These are phyloP conservation scores for Choloepus hoffmanni DNA, from an alignment of 2,113 vertebrate species.

Conservation along the genomic window DNA sequence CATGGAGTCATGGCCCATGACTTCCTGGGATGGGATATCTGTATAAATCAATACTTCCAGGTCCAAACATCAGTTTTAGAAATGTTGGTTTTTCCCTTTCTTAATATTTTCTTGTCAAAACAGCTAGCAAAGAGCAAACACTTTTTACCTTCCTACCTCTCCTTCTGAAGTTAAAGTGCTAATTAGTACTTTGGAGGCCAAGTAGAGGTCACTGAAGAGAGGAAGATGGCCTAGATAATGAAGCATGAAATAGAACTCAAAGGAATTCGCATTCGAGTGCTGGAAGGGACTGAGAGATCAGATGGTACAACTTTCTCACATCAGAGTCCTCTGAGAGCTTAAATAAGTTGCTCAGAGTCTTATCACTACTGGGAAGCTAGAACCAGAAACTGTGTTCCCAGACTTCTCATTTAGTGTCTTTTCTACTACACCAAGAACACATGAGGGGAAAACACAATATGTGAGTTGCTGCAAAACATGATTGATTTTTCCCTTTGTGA, in stretches of 20 bases:
- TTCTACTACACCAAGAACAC: background rate
- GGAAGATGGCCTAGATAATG: constrained; percentile 24
- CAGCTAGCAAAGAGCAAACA: background rate
- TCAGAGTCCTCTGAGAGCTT: constrained; percentile 25
- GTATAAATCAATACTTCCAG: background rate
- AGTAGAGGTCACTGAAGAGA: constrained; percentile 40
- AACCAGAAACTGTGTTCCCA: background rate
- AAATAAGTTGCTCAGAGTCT: background rate
- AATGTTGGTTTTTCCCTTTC: background rate
- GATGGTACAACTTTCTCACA: background rate
- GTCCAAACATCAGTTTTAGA: constrained; percentile 18
- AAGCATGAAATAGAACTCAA: background rate
- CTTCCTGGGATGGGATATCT: background rate
- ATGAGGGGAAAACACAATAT: background rate
- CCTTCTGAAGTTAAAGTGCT: constrained; percentile 55
- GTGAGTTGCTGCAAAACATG: background rate
- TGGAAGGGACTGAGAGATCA: constrained; percentile 24
- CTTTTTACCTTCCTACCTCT: background rate
- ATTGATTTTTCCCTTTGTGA: background rate
- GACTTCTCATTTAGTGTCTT: background rate
- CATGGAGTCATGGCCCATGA: background rate
- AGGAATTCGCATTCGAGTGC: background rate
- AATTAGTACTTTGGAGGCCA: constrained; percentile 59
- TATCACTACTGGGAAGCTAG: background rate
- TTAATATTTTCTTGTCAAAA: constrained; percentile 37